Conservation (phyloP, 2,888 invertebrate genomes). For the Drosophila lacicola region DNA sequence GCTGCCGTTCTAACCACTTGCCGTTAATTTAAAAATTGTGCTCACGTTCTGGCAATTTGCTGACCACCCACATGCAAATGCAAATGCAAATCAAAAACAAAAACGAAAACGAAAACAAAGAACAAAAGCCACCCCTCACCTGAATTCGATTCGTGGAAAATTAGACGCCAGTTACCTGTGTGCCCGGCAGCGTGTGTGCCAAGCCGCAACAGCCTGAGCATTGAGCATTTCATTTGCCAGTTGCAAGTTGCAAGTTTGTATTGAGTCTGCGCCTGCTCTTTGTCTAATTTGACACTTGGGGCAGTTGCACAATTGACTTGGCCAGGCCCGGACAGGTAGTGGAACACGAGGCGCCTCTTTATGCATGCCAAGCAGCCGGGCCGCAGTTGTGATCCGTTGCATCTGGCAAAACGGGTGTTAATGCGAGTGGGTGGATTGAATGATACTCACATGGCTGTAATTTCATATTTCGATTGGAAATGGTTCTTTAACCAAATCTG, state of each 20-base stretch:
- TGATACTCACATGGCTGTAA: constrained; percentile 22
- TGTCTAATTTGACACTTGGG: constrained; percentile 77
- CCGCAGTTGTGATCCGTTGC: constrained; percentile 22
- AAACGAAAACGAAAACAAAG: background rate
- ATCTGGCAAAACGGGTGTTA: constrained; percentile 47
- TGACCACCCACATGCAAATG: constrained; percentile 80
- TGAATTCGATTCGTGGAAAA: constrained; percentile 65
- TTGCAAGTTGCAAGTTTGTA: constrained; percentile 41
- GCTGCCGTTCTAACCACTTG: constrained; percentile 71
- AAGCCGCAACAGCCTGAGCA: constrained; percentile 38
- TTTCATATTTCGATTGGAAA: background rate
- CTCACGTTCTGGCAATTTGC: constrained; percentile 81
- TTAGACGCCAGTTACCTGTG: constrained; percentile 53
- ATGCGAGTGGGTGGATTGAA: constrained; percentile 45
- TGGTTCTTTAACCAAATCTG: background rate
- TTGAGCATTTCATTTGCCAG: constrained; percentile 56
- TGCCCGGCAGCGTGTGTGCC: constrained; percentile 51
- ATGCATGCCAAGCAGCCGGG: constrained; percentile 16
- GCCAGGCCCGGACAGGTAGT: constrained; percentile 51
- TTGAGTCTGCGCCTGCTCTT: constrained; percentile 62
- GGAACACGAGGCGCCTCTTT: constrained; percentile 46
- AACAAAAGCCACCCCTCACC: constrained; percentile 21
- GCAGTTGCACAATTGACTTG: constrained; percentile 64
- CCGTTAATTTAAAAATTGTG: constrained; percentile 80
- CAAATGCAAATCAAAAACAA: constrained; percentile 30